Evolutionary conservation across 2,113 vertebrate genomes (phyloP), one percentile per base, ranked within the genome.

Genomic region (Gallinago paraguaiae): DNA sequence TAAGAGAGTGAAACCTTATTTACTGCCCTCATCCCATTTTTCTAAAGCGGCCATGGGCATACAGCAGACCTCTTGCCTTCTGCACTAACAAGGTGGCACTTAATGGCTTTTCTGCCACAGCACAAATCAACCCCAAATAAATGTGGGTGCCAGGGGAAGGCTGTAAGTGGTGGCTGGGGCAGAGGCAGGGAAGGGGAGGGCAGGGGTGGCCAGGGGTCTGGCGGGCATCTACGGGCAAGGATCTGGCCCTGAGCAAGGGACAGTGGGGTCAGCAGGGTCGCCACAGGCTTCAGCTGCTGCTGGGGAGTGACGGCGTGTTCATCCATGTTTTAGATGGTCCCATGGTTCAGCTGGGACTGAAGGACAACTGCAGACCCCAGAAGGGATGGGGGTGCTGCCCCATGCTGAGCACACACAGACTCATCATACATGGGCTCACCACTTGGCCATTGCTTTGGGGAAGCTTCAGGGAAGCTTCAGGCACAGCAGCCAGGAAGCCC

Each of bases 1-100:
- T 92, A 93, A 95, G 69, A 89, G 69, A 89, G 74, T 82, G 93
- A 89, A 95, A 72, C 37, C 45, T 95, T 95, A 93, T 95, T 95
- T 95, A 96, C 77, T 88, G 86, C 69, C 80, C 65, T 91, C 77
- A 13, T 31, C 93, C 28, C 0, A 0, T n/a, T 82, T 85, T 61
- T 72, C 88, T 65, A 82, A 50, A 15, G 71, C 11, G 43, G 65
- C 87, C 65, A 18, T 2, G 53, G 74, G 77, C 61, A 16, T 53
- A 64, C 37, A 45, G 86, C 48, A 78, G 91, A 59, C 5, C 2
- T 81, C 77, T 84, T 71, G 56, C 65, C 28, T 60, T 48, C 64
- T 68, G 46, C 45, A 13, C 48, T 79, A 91, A 84, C 60, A 31
- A 64, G 60, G 60, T 30, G 0, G 2, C 14, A 43, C 39, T 75